Conservation (phyloP, 1,140 invertebrate genomes). For the Heliothis virescens region DNA sequence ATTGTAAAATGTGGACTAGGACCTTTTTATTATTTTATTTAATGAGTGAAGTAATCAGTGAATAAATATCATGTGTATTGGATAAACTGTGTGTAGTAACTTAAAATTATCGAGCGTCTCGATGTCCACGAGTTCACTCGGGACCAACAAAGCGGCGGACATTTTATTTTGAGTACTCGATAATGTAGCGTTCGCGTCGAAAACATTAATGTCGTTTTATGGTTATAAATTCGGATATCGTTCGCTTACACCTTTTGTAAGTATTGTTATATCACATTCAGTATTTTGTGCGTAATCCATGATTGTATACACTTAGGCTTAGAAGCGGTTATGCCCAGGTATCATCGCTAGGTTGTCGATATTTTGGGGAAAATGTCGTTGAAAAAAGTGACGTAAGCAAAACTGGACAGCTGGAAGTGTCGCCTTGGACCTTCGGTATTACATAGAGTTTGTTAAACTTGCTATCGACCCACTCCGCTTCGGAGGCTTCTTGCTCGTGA, state of each 20-base stretch:
- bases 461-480: slow-evolving; percentile 81
- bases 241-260: slow-evolving; percentile 86
- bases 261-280: slow-evolving; percentile 70
- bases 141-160: slow-evolving; percentile 87
- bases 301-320: slow-evolving; percentile 64
- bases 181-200: slow-evolving; percentile 86
- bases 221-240: slow-evolving; percentile 83
- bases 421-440: slow-evolving; percentile 63
- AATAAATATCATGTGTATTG: slow-evolving; percentile 79
- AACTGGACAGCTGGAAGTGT: slow-evolving; percentile 68
- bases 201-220: slow-evolving; percentile 86
- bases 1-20: slow-evolving; percentile 82
- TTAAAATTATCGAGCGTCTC: slow-evolving; percentile 82
- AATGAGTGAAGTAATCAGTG: slow-evolving; percentile 77
- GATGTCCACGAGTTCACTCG: slow-evolving; percentile 86
- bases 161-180: slow-evolving; percentile 87
- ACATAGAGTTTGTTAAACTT: slow-evolving; percentile 71
- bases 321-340: slow-evolving; percentile 76
- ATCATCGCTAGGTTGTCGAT: slow-evolving; percentile 80
- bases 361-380: slow-evolving; percentile 81
- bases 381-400: slow-evolving; percentile 81
- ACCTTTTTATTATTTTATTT: slow-evolving; percentile 73
- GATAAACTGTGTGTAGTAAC: slow-evolving; percentile 74
- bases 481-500: slow-evolving; percentile 79
- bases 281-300: slow-evolving; percentile 67